Evolutionary conservation across 2,888 invertebrate genomes (phyloP), one percentile per base, ranked within the genome.

Genomic region (Zele albiditarsus): DNA sequence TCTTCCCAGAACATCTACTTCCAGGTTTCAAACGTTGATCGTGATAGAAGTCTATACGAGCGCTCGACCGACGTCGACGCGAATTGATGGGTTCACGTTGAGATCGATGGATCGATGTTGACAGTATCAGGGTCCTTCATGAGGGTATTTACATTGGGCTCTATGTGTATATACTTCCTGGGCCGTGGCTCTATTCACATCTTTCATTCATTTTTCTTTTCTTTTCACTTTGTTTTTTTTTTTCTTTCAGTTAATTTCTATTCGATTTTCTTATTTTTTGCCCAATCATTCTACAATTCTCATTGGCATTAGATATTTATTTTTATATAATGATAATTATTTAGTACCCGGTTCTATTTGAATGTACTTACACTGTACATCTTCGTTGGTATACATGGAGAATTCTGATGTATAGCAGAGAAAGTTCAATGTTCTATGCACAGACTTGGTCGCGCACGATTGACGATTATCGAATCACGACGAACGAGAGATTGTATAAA

Each of bases 41-140:
- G 71, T 27, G 71, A 71, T 71, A 71, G 27, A 27, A 53, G 53
- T 67, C 68, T 68, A 38, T 38, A 25, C 60, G 60, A 70, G 70
- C 8, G 33, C 53, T 20, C 33, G 58, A 70, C 38, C 70, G 57
- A 33, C 53, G 68, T 68, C 46, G 70, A 70, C 70, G 60, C 62
- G 60, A 71, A 71, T 62, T 71, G 71, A 71, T 71, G 62, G 57
- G 71, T 71, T 71, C 71, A 71, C 62, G 71, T 62, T 53, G 20
- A 53, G 20, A 72, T 72, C 71, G 71, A 72, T 72, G 38, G 57
- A 71, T 71, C 42, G 71, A 72, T 65, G 71, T 72, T 72, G 71
- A 65, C 71, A 72, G 46, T 65, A 72, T 65, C 65, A 28, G n/a
- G 27, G n/a, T 23, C 25, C 71, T 33, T 23, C 53, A 65, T 53